Conservation (phyloP, 2,888 invertebrate genomes). For the Galeruca laticollis region DNA sequence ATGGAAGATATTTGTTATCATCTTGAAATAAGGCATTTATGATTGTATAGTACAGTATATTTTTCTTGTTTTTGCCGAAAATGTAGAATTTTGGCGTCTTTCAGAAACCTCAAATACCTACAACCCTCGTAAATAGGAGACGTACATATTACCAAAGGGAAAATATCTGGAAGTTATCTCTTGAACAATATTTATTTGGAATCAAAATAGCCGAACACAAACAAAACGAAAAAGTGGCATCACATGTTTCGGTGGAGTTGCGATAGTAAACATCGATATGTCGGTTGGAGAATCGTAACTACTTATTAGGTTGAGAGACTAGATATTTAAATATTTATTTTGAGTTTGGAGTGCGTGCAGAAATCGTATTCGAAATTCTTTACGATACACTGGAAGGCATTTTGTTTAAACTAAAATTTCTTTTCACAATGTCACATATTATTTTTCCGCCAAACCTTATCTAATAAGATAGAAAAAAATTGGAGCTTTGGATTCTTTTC, state of each 20-base stretch:
- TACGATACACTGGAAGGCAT: background rate
- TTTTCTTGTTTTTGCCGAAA: too few relatives aligned
- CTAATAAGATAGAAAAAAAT: too few relatives aligned
- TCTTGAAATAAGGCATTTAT: too few relatives aligned
- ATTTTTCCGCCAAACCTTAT: too few relatives aligned
- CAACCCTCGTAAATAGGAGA: background rate
- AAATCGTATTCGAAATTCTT: background rate
- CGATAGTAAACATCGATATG: conserved; percentile 2
- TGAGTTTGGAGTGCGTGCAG: background rate
- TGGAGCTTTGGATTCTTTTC: too few relatives aligned
- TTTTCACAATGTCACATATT: too few relatives aligned
- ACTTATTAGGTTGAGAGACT: background rate
- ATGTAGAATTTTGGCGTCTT: too few relatives aligned
- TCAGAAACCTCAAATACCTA: background rate
- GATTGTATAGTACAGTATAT: too few relatives aligned
- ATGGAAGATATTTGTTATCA: too few relatives aligned
- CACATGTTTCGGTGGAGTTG: conserved; percentile 1
- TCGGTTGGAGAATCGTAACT: background rate
- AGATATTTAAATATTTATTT: background rate
- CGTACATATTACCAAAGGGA: background rate
- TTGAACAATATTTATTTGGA: background rate
- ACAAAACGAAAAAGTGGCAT: conserved; percentile 4
- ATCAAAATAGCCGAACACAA: conserved; percentile 2
- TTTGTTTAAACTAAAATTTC: too few relatives aligned
- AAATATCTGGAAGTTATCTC: background rate